A percentile compares a stretch with the other conserved stretches of the same genome.
Conservation (phyloP, 1,140 invertebrate species). For the Asbolus verrucosus region DNA sequence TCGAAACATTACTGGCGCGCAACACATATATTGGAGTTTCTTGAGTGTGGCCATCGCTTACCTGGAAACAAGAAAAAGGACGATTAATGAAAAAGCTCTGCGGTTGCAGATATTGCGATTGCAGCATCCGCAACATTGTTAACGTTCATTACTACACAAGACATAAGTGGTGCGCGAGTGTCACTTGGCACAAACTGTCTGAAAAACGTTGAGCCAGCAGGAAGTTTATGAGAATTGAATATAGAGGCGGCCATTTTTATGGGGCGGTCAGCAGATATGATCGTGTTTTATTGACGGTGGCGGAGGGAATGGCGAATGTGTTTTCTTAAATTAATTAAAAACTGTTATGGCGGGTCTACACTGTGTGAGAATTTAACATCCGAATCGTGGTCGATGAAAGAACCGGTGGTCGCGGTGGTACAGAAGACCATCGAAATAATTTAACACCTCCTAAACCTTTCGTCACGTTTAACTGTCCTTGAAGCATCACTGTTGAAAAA, state of each 20-base stretch:
- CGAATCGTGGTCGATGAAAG: constrained; percentile 20
- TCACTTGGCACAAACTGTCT: constrained; percentile 21
- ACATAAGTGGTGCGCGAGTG: constrained; percentile 11
- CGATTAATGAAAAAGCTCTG: constrained; percentile 1
- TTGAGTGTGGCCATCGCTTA: constrained; percentile 3
- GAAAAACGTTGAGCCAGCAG: constrained; percentile 12
- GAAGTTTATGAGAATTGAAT: constrained; percentile 30
- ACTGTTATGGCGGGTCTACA: no score
- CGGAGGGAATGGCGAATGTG: not conserved
- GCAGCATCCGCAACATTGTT: constrained; percentile 35
- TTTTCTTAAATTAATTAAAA: constrained; percentile 21
- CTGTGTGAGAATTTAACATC: no score
- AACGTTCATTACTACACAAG: constrained; percentile 30
- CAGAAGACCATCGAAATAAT: constrained; percentile 34
- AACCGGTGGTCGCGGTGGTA: constrained; percentile 7
- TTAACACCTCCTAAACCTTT: constrained; percentile 36
- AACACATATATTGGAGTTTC: constrained; percentile 21
- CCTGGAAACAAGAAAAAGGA: constrained; percentile 19
- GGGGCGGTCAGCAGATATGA: constrained; percentile 4
- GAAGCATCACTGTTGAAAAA: constrained; percentile 18
- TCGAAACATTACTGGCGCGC: constrained; percentile 6
- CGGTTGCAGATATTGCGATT: not conserved
- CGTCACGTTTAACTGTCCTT: constrained; percentile 38
- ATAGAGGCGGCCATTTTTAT: constrained; percentile 29
- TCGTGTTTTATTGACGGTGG: constrained; percentile 1